These are phyloP conservation scores for Pteropus rufus DNA, from an alignment of 2,797 vertebrate genomes.

Conservation along the genomic window DNA sequence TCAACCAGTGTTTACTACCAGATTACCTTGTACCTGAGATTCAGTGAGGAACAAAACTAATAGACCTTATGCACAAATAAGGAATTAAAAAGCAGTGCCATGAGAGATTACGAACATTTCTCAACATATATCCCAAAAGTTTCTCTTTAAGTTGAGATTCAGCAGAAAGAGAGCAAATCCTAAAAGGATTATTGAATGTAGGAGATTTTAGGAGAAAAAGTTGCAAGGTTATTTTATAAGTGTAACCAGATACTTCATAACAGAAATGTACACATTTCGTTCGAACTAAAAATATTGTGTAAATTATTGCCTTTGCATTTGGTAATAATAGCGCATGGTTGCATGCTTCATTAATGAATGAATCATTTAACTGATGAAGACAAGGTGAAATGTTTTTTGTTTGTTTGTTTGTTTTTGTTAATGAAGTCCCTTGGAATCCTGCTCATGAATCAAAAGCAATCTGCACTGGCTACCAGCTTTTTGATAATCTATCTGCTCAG, in stretches of 20 bases:
- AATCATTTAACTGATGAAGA: neutral
- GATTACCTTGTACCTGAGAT: rapidly evolving
- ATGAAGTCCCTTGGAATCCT: neutral
- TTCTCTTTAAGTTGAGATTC: neutral
- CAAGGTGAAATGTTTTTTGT: neutral
- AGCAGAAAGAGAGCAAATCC: neutral
- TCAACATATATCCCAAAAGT: neutral
- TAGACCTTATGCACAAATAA: neutral
- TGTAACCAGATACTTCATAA: neutral
- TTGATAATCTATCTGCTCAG: neutral
- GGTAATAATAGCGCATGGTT: neutral
- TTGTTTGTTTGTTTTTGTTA: neutral
- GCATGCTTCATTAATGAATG: neutral
- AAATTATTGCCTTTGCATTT: neutral
- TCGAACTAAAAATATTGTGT: neutral
- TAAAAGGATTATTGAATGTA: neutral
- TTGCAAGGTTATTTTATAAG: neutral
- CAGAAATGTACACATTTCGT: neutral
- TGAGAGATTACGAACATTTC: neutral
- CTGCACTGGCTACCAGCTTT: neutral
- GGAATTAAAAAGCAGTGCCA: neutral
- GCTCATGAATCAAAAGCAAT: neutral
- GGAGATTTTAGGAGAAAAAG: neutral
- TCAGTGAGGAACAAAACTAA: neutral
- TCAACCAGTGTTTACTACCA: neutral